A percentile compares a stretch with the other conserved stretches of the same genome.
phyloP scores from a whole-genome alignment of 2,888 invertebrate species.

The Caenorhabditis panamensis region DNA sequence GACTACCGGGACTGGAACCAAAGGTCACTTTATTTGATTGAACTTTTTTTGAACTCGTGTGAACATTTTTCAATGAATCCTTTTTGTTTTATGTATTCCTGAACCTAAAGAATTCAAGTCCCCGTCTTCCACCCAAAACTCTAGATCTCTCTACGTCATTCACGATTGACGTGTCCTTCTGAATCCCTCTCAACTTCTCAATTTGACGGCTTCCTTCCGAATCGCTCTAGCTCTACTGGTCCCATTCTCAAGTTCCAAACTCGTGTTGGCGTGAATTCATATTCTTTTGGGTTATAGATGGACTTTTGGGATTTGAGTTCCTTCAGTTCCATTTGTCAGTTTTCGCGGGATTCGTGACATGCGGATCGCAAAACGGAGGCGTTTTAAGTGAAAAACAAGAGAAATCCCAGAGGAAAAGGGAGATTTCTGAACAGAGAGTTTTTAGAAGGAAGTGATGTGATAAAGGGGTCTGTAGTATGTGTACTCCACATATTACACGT shows the following conservation, averaged over 20 bases:
- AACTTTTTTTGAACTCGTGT: too few species aligned
- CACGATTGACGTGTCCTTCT: not conserved
- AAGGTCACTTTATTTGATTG: too few species aligned
- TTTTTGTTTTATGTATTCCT: too few species aligned
- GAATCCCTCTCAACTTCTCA: not conserved
- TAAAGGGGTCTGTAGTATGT: too few species aligned
- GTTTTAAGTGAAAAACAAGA: slow-evolving; percentile 49
- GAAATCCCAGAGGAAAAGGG: slow-evolving; percentile 15
- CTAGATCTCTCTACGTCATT: not conserved
- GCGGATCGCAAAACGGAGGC: slow-evolving; percentile 16
- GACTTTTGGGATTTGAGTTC: not conserved
- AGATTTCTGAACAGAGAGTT: too few species aligned
- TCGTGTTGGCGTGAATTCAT: not conserved
- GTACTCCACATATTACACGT: too few species aligned
- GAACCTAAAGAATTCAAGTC: not conserved
- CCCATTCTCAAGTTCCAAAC: not conserved
- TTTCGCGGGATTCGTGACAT: not conserved
- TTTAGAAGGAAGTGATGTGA: too few species aligned
- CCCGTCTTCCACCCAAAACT: too few species aligned
- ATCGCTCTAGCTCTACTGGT: not conserved
- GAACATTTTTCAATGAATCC: too few species aligned
- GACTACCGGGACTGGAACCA: too few species aligned
- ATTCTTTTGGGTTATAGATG: not conserved
- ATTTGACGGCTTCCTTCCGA: slow-evolving; percentile 8
- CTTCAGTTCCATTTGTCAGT: not conserved